Evolutionary conservation across 2,888 invertebrate species (phyloP), one percentile per base, ranked within the genome.

Genomic region (Horisme vitalbata): DNA sequence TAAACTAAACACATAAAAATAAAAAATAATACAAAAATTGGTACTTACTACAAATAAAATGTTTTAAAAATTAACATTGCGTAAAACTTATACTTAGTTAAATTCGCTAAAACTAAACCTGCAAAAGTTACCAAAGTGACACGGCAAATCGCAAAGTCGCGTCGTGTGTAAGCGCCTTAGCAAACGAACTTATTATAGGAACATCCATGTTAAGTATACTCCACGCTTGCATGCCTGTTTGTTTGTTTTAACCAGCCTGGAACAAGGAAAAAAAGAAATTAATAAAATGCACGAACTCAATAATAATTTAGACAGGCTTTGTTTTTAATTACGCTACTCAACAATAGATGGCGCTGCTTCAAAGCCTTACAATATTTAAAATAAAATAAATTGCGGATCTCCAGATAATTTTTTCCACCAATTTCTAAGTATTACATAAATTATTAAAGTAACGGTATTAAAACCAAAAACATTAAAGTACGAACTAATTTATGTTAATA

Each of bases 131-230:
- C 51, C 45, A 55, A 55, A 52, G 49, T 47, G 47, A 24, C 26
- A 50, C 50, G 45, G 43, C 50, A 45, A 51, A 65, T 52, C 65
- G 72, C 71, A 62, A 67, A 75, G 66, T 68, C 54, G 53, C 50
- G 47, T 45, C 54, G 68, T 72, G 71, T 71, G 70, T 53, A 59
- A 57, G 43, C 47, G 52, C 68, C 60, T 51, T 68, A 62, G 53
- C 48, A 51, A 63, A 64, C 48, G 51, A 63, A 64, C 68, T 72
- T 71, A 75, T 54, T 66, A 68, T 71, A 86, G 84, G 86, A 85
- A 84, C 83, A 79, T 79, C 71, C 68, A 63, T 50, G 63, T 83
- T 80, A 80, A 78, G 79, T 79, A 76, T 72, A 63, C 60, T 64
- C 60, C 65, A 67, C 58, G 65, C 65, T 65, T 63, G 47, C 51